Base-by-base conservation (phyloP, 92 coral and sea anemone species). In the Epizoanthus rinbou region DNA sequence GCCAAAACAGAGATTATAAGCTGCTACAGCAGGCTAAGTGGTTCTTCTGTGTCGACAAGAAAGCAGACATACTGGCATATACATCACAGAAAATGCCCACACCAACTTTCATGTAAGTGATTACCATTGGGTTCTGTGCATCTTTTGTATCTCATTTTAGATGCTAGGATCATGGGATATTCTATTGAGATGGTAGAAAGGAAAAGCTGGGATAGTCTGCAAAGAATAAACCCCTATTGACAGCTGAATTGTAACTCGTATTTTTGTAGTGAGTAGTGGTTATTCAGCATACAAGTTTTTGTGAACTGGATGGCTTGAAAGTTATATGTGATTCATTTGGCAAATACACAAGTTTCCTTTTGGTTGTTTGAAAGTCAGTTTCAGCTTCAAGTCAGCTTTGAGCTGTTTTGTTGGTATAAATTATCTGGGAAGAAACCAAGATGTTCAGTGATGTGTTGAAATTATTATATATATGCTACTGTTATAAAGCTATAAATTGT, bases 31-130 rank as follows among this genome's bases (percentile, higher is more conserved):
- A 50, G 54, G 15, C 14, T 13, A 64, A 78, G 82, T 18, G 19
- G 70, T 37, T 60, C 16, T 78, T 6, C 41, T 78, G 57, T 41
- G 57, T 37, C 35, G 14, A 60, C 58, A 33, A 58, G 47, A 41
- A 35, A 56, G 47, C 70, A 78, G 64, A 60, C 23, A 60, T 23
- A 19, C 37, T 78, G 71, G 41, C 10, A 39, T 76, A 78, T 13
- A 23, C 82, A 60, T 24, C n/a, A 14, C 18, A 19, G 8, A 78
- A 63, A 62, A 78, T 78, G 82, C 82, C 82, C 22, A 78, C 82
- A 78, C 82, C 82, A 78, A 78, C 82, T 41, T 78, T 78, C 56
- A 78, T 78, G 82, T 78, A 78, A 78, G 82, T 78, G 66, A 21
- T n/a, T 78, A 2, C 22, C 6, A 67, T 28, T 14, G 28, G 17